Conservation (phyloP, 2,888 invertebrate species). For the Erebia ligea region DNA sequence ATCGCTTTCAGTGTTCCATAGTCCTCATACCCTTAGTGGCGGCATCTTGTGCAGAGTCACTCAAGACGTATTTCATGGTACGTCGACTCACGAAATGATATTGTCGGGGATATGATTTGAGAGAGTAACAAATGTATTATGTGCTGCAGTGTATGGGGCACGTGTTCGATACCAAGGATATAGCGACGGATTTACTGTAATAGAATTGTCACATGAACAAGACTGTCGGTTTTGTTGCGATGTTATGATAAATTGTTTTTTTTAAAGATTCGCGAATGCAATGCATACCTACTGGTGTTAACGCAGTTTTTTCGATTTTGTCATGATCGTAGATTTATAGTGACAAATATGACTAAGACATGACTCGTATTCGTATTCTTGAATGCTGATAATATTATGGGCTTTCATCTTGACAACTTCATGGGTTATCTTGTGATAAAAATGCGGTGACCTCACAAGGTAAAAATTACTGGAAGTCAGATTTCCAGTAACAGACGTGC, state of each 20-base stretch:
- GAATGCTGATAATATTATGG: too few species aligned
- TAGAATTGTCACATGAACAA: conserved; percentile 28
- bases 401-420: too few species aligned
- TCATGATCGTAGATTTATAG: too few species aligned
- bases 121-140: conserved; percentile 77
- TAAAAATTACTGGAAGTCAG: too few species aligned
- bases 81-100: conserved; percentile 81
- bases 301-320: neutral
- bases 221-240: conserved; percentile 5
- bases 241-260: neutral
- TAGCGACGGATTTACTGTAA: conserved; percentile 22
- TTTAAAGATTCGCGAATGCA: neutral
- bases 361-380: too few species aligned
- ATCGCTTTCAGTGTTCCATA: conserved; percentile 42
- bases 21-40: conserved; percentile 54
- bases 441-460: too few species aligned
- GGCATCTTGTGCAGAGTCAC: conserved; percentile 80
- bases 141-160: conserved; percentile 50
- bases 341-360: too few species aligned
- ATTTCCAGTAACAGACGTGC: too few species aligned
- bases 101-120: conserved; percentile 79
- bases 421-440: too few species aligned
- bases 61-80: conserved; percentile 82
- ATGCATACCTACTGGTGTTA: neutral
- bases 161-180: conserved; percentile 44